phyloP scores from a whole-genome alignment of 2,113 vertebrate species.

The Pipra filicauda region DNA sequence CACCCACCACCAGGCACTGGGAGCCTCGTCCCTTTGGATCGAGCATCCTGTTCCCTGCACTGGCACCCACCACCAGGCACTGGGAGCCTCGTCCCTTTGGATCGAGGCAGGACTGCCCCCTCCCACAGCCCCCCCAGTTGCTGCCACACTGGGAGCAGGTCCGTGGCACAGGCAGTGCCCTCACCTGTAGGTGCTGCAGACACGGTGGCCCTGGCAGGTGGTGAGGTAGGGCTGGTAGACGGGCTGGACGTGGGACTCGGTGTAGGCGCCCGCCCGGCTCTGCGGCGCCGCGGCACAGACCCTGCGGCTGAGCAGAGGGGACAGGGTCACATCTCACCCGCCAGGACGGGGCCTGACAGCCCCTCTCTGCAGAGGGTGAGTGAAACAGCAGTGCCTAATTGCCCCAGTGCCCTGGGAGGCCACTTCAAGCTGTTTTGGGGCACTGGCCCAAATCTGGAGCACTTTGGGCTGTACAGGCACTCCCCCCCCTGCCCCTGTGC shows the following conservation, averaged over 20 bases:
- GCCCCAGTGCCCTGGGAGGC: neutral
- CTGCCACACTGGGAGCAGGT: neutral
- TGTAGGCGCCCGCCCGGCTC: neutral
- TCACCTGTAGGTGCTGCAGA: constrained; percentile 95
- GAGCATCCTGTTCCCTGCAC: fast-evolving
- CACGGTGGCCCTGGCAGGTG: constrained; percentile 80
- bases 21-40: fast-evolving
- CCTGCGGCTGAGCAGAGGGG: constrained; percentile 75
- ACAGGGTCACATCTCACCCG: neutral
- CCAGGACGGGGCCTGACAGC: neutral
- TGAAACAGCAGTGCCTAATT: fast-evolving
- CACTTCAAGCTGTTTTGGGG: neutral
- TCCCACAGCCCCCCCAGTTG: fast-evolving
- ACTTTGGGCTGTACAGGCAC: fast-evolving
- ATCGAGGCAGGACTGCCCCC: fast-evolving
- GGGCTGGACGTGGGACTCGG: constrained; percentile 83
- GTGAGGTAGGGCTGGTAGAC: constrained; percentile 92
- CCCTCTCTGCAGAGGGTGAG: neutral
- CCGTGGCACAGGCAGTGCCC: neutral
- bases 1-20: no score
- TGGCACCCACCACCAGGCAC: neutral
- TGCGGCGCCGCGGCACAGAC: constrained; percentile 68
- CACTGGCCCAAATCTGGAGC: neutral
- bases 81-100: fast-evolving
- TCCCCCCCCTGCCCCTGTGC: neutral